A percentile compares a stretch with the other conserved stretches of the same genome.
Conservation (phyloP, 2,113 vertebrate species). For the Crotalus horridus region DNA sequence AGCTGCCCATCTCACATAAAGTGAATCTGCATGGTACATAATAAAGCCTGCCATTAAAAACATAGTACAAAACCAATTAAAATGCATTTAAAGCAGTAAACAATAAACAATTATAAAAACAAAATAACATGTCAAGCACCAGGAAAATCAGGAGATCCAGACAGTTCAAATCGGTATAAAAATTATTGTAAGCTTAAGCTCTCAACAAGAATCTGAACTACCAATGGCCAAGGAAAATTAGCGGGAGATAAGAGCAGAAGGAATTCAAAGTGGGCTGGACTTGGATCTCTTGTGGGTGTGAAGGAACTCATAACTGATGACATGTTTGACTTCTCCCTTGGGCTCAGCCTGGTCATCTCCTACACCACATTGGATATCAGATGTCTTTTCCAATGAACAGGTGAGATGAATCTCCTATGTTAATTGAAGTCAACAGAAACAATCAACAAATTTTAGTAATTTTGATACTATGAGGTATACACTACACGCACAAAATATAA, state of each 20-base stretch:
- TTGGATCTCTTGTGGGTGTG: neutral
- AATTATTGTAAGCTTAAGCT: neutral
- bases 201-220: neutral
- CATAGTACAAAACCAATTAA: neutral
- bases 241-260: neutral
- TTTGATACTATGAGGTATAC: neutral
- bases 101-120: neutral
- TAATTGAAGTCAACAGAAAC: neutral
- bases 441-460: neutral
- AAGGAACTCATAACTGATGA: neutral
- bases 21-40: neutral
- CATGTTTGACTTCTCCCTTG: neutral
- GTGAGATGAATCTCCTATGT: neutral
- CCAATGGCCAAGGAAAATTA: neutral
- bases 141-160: neutral
- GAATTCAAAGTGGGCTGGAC: neutral
- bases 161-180: neutral
- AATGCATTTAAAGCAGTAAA: neutral
- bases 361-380: neutral
- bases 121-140: neutral
- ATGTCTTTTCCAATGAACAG: neutral
- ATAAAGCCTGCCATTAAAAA: neutral
- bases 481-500: neutral
- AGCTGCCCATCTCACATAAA: neutral
- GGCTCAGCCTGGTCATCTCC: neutral